Evolutionary conservation across 2,797 vertebrate species (phyloP).

Genomic region (Ficedula albicollis): DNA sequence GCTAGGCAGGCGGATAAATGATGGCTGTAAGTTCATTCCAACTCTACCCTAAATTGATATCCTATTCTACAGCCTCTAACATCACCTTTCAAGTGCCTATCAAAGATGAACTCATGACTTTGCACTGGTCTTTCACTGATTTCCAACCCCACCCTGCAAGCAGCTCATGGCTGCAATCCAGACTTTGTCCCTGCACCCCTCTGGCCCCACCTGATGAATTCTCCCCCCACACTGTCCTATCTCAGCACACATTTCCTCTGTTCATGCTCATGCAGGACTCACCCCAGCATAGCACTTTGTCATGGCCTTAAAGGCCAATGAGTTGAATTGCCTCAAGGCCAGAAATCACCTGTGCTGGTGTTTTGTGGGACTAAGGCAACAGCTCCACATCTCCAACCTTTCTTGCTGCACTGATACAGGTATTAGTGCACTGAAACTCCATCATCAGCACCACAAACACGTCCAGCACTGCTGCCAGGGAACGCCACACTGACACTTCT

Average conservation of each 20-base stretch:
- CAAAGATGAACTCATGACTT: conserved; percentile 28
- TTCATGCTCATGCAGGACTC: neutral
- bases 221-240: neutral
- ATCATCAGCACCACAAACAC: neutral
- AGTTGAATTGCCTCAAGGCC: neutral
- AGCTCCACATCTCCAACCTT: neutral
- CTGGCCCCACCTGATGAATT: neutral
- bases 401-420: rapidly evolving
- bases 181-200: conserved; percentile 9
- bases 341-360: neutral
- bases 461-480: rapidly evolving
- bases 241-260: rapidly evolving
- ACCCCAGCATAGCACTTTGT: neutral
- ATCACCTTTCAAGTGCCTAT: neutral
- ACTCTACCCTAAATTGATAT: neutral
- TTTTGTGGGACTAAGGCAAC: neutral
- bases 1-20: neutral
- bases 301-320: neutral
- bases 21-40: neutral
- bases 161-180: neutral
- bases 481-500: rapidly evolving
- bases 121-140: neutral
- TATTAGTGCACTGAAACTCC: neutral
- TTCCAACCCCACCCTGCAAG: neutral
- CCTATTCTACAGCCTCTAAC: neutral